Evolutionary conservation across 1,140 invertebrate species (phyloP).

Genomic region (Trachymyrmex cornetzi): DNA sequence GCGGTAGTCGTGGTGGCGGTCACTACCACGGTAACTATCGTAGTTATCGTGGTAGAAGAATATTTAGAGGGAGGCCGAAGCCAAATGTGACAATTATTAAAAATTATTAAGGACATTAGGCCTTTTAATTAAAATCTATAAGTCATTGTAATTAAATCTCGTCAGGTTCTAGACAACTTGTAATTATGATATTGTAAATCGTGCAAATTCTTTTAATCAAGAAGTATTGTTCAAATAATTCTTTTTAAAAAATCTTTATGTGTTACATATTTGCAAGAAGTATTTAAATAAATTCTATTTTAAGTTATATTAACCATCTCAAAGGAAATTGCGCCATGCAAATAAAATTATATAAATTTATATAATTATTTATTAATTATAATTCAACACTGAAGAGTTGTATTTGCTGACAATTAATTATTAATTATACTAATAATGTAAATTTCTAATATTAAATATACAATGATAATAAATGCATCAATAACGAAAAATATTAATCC

Average conservation of each 20-base stretch:
- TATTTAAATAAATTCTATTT: neutral
- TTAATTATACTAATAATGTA: slow-evolving; percentile 22
- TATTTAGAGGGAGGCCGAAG: too few relatives aligned
- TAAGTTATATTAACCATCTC: neutral
- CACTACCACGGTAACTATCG: too few relatives aligned
- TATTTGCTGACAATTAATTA: neutral
- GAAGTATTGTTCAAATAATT: neutral
- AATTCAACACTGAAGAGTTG: slow-evolving; percentile 48
- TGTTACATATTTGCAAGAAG: neutral
- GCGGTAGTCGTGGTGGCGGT: too few relatives aligned
- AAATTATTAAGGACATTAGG: too few relatives aligned
- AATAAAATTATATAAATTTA: neutral
- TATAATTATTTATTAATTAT: slow-evolving; percentile 35
- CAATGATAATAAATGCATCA: slow-evolving; percentile 26
- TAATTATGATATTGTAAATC: neutral
- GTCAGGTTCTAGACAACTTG: neutral
- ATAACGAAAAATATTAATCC: slow-evolving; percentile 84
- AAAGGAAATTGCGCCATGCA: neutral
- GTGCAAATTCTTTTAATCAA: neutral
- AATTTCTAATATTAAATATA: slow-evolving; percentile 24
- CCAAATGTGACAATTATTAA: too few relatives aligned
- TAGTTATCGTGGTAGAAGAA: too few relatives aligned
- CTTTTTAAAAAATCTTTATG: neutral
- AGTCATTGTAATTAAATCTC: neutral
- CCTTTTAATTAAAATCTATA: too few relatives aligned